Evolutionary conservation across 2,113 vertebrate genomes (phyloP), one percentile per base, ranked within the genome.

Genomic region (Thomomys bottae): DNA sequence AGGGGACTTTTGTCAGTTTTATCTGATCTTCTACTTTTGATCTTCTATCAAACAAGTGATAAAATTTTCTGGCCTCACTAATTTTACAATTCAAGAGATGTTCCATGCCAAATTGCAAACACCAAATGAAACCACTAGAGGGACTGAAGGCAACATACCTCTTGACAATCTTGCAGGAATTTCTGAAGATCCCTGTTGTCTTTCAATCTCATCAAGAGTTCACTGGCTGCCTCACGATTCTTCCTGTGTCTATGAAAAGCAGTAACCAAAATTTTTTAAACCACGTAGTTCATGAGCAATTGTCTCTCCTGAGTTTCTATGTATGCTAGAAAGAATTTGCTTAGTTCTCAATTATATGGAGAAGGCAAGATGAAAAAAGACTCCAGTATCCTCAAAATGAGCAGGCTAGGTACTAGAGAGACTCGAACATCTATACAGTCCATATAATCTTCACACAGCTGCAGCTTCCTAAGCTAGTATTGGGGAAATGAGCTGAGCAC

Each of bases 151-250:
- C 38, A 61, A 75, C 6, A 90, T 95, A 99, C 99, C 99, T 99
- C 99, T 97, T 99, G 99, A 90, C 99, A 99, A 97, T 99, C 99
- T 97, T 99, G 99, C 72, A 99, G 98, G 96, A 99, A 99, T 97
- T 98, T 99, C 91, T 99, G 99, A 94, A 99, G 98, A 95, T 99
- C 99, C 95, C 99, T 96, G 98, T 99, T 99, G 97, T 99, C 99
- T 97, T 99, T 99, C 94, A 99, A 97, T 91, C 98, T 98, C 97
- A 98, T 98, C 95, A 99, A 97, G 85, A 99, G 99, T 72, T 99
- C 99, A 71, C 98, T 99, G 93, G 99, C 99, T 8, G 98, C 98
- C 89, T 99, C 98, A 70, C 99, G 98, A 97, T 99, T 99, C 98
- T 99, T 99, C 97, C 98, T 98, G 95, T 99, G 99, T 45, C 99